phyloP scores from a whole-genome alignment of 2,888 invertebrate genomes.

The Aphidius colemani region DNA sequence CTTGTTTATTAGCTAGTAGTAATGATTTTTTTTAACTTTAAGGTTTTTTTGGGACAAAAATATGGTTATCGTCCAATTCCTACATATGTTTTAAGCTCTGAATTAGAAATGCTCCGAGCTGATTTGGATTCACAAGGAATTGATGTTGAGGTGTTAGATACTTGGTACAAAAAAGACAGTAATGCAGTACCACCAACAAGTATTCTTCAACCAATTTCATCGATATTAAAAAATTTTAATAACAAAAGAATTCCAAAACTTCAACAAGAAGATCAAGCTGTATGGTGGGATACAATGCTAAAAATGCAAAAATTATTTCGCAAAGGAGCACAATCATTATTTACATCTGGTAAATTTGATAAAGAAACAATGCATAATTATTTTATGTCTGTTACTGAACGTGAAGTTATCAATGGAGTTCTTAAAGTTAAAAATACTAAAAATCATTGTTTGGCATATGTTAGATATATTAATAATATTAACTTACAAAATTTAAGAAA shows the following conservation, averaged over 20 bases:
- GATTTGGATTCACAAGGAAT: constrained; percentile 82
- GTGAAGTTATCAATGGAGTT: constrained; percentile 96
- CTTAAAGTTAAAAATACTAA: constrained; percentile 91
- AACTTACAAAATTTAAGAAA: constrained; percentile 93
- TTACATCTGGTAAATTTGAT: constrained; percentile 82
- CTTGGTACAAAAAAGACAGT: constrained; percentile 95
- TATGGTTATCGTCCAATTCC: constrained; percentile 98
- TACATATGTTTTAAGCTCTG: constrained; percentile 90
- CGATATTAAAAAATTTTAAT: constrained; percentile 95
- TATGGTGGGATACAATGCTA: constrained; percentile 96
- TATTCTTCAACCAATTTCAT: constrained; percentile 95
- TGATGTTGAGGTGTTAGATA: constrained; percentile 82
- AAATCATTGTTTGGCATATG: constrained; percentile 93
- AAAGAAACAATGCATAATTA: constrained; percentile 96
- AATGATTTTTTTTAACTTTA: constrained; percentile 15
- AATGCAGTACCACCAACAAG: constrained; percentile 96
- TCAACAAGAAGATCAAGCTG: constrained; percentile 94
- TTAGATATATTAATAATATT: constrained; percentile 95
- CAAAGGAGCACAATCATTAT: constrained; percentile 87
- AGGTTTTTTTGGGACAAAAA: constrained; percentile 95
- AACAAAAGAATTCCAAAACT: constrained; percentile 95
- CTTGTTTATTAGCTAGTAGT: too few relatives aligned
- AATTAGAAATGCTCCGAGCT: constrained; percentile 84
- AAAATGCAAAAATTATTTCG: constrained; percentile 94
- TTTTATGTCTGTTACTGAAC: constrained; percentile 98